These are phyloP conservation scores for Frankliniella fusca DNA, from an alignment of 2,888 invertebrate species.

Conservation along the genomic window DNA sequence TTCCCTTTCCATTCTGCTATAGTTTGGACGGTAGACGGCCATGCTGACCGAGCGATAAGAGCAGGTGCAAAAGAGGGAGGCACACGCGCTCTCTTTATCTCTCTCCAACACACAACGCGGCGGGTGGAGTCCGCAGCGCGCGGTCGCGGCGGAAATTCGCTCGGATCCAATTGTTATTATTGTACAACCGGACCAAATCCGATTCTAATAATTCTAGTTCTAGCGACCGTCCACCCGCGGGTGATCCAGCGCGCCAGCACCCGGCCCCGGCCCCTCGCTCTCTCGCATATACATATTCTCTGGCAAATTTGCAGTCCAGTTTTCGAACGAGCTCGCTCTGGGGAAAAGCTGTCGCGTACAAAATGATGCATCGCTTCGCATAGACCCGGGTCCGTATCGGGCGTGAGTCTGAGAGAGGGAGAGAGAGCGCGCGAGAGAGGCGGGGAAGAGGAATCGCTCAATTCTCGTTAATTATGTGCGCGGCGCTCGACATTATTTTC, in stretches of 20 bases:
- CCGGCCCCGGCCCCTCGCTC: not conserved
- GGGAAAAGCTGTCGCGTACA: too few relatives aligned
- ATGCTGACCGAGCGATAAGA: not conserved
- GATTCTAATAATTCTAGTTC: conserved; percentile 3
- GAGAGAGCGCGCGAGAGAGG: not conserved
- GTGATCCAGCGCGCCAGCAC: not conserved
- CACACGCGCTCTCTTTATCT: not conserved
- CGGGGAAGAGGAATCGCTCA: not conserved
- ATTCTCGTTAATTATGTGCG: not conserved
- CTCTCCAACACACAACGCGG: too few relatives aligned
- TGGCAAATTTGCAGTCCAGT: too few relatives aligned
- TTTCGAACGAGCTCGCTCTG: too few relatives aligned
- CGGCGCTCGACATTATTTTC: not conserved
- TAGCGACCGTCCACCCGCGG: too few relatives aligned
- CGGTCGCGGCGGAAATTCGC: not conserved
- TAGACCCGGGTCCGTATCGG: too few relatives aligned
- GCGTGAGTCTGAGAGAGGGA: not conserved
- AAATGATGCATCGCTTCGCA: too few relatives aligned
- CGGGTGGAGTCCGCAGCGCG: too few relatives aligned
- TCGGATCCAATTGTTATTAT: conserved; percentile 7
- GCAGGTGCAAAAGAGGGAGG: not conserved
- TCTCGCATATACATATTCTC: not conserved
- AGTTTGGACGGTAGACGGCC: not conserved
- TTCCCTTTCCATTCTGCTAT: not conserved
- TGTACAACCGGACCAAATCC: not conserved